Conservation (phyloP, 2,888 invertebrate species). For the Corbicula japonica region DNA sequence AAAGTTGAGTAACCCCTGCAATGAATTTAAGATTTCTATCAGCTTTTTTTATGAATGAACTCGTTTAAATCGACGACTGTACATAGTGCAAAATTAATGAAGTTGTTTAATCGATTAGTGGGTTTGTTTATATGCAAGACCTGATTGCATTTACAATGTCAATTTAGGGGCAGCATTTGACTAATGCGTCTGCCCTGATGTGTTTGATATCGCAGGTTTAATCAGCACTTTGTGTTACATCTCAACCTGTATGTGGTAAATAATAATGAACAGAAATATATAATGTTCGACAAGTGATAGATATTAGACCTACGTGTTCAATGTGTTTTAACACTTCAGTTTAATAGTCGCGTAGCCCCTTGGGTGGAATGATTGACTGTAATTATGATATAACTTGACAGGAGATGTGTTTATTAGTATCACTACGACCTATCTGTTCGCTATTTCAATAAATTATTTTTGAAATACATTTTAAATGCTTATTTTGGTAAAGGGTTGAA, state of each 20-base stretch:
- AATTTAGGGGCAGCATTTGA: slow-evolving; percentile 33
- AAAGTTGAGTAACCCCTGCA: slow-evolving; percentile 26
- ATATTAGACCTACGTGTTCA: slow-evolving; percentile 18
- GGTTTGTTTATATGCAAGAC: slow-evolving; percentile 9
- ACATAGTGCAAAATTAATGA: slow-evolving; percentile 18
- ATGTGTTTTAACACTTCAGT: slow-evolving; percentile 3
- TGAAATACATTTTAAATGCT: no score
- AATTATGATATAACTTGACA: slow-evolving; percentile 19
- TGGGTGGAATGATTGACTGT: slow-evolving; percentile 11
- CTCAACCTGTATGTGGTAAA: slow-evolving; percentile 9
- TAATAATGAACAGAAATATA: slow-evolving; percentile 12
- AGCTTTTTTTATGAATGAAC: slow-evolving; percentile 35
- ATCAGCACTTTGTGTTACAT: background rate
- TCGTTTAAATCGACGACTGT: slow-evolving; percentile 17
- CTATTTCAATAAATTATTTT: slow-evolving; percentile 20
- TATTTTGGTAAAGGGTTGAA: no score
- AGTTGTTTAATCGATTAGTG: slow-evolving; percentile 4
- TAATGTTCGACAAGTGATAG: slow-evolving; percentile 27
- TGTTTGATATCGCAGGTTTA: slow-evolving; percentile 10
- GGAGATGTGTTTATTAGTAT: slow-evolving; percentile 8
- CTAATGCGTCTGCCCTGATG: slow-evolving; percentile 16
- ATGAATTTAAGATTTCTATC: slow-evolving; percentile 24
- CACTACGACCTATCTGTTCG: background rate
- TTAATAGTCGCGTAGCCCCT: slow-evolving; percentile 20
- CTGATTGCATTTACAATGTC: slow-evolving; percentile 29